Base-by-base conservation (phyloP, 2,797 vertebrate species). In the Lophius americanus region DNA sequence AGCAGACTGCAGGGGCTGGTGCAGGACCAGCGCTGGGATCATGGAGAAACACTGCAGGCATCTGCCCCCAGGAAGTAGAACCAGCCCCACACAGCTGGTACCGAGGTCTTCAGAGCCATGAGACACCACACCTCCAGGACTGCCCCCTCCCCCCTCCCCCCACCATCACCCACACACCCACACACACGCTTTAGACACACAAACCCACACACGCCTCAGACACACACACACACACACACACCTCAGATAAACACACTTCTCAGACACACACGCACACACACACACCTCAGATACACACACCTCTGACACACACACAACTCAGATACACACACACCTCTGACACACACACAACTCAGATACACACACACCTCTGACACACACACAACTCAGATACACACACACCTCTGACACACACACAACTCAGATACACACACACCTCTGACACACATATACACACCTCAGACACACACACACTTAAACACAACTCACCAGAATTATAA, bases 51-150 rank as follows among this genome's bases (percentile, higher is more conserved):
- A 89, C 90, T 89, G 86, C 91, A 91, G 89, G 91, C 88, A 90
- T 90, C 88, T 91, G 70, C 86, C 90, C 89, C 86, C 88, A 91
- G 90, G 88, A 94, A 92, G 83, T 76, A 89, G 85, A 89, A 81
- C n/a, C 82, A 92, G 85, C 82, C 88, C 89, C 65, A 74, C 90
- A 74, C 88, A 93, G 92, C 89, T 91, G 91, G 84, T 91, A 90
- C 80, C 35, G 60, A 85, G 85, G 87, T 84, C 88, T 73, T 54
- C 71, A 64, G 74, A 89, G 83, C 92, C 90, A 92, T 89, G 88
- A 92, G 86, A 92, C 12, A 60, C 86, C 89, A 91, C 84, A 79
- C 74, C 70, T 81, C 80, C 81, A 76, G 51, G 9, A 70, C 86
- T 75, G 71, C n/a, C 37, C 56, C 42, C 53, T 2, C n/a, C 37